Evolutionary conservation across 2,888 invertebrate genomes (phyloP).

Genomic region (Cosmorhoe ocellata): DNA sequence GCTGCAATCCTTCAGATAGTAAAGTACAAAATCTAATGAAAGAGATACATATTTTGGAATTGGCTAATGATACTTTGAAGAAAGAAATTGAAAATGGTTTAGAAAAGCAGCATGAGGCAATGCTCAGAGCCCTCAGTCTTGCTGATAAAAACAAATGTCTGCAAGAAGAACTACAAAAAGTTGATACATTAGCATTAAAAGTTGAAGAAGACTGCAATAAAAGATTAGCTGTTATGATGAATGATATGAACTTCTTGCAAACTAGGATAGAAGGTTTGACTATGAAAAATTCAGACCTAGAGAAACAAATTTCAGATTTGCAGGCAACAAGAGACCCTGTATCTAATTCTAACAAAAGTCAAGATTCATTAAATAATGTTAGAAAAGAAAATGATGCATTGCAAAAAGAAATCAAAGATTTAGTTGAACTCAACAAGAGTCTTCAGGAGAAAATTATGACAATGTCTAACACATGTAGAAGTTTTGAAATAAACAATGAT

Average conservation of each 20-base stretch:
- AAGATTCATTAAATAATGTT: slow-evolving; percentile 51
- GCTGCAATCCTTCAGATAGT: slow-evolving; percentile 82
- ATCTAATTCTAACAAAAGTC: slow-evolving; percentile 40
- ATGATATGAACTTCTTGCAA: slow-evolving; percentile 83
- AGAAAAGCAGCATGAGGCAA: slow-evolving; percentile 90
- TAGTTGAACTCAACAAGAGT: slow-evolving; percentile 73
- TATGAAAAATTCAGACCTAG: slow-evolving; percentile 73
- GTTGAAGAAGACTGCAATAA: slow-evolving; percentile 90
- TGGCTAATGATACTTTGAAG: slow-evolving; percentile 75
- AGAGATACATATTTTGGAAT: slow-evolving; percentile 83
- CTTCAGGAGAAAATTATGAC: slow-evolving; percentile 70
- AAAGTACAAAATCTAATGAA: slow-evolving; percentile 82
- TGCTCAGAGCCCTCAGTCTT: slow-evolving; percentile 87
- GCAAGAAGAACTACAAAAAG: slow-evolving; percentile 87
- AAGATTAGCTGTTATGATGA: slow-evolving; percentile 83
- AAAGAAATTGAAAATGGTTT: slow-evolving; percentile 80
- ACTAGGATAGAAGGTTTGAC: slow-evolving; percentile 75
- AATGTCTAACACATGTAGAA: slow-evolving; percentile 51
- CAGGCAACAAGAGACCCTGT: slow-evolving; percentile 39
- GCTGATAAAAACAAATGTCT: slow-evolving; percentile 88
- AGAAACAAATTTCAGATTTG: slow-evolving; percentile 80
- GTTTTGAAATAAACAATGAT: slow-evolving; percentile 41
- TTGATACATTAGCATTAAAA: slow-evolving; percentile 88
- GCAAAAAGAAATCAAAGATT: slow-evolving; percentile 70
- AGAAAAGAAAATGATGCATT: slow-evolving; percentile 70